phyloP scores from a whole-genome alignment of 2,888 invertebrate genomes.

The Napeogenes inachia region DNA sequence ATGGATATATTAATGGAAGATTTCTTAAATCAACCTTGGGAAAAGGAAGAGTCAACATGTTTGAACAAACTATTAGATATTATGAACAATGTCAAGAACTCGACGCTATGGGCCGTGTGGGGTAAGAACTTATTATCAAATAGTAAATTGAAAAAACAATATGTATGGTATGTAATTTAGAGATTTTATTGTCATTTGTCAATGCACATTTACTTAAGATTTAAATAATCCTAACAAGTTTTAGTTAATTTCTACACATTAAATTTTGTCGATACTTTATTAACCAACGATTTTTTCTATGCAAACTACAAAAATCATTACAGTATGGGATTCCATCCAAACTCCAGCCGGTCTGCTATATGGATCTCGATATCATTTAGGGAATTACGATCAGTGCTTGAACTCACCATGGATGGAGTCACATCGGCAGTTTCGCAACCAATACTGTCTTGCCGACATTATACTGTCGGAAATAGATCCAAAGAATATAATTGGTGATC shows the following conservation, averaged over 20 bases:
- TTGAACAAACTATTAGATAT: conserved; percentile 6
- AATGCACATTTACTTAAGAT: too few relatives aligned
- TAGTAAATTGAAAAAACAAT: conserved; percentile 35
- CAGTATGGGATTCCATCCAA: conserved; percentile 45
- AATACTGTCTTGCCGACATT: conserved; percentile 68
- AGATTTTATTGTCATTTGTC: too few relatives aligned
- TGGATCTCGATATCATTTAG: conserved; percentile 75
- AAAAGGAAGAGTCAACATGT: neutral
- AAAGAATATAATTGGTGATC: conserved; percentile 12
- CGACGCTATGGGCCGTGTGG: conserved; percentile 17
- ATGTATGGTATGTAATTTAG: too few relatives aligned
- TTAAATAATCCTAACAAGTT: too few relatives aligned
- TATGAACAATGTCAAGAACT: conserved; percentile 14
- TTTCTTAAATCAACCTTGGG: neutral
- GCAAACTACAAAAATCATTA: neutral
- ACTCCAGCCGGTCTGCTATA: conserved; percentile 74
- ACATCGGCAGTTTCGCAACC: conserved; percentile 48
- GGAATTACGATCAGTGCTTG: conserved; percentile 78
- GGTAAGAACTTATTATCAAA: conserved; percentile 72
- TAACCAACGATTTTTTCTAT: too few relatives aligned
- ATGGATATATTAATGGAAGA: neutral
- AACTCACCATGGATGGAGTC: conserved; percentile 46
- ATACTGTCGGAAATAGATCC: conserved; percentile 30
- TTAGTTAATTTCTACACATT: too few relatives aligned
- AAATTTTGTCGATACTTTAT: too few relatives aligned